Percentiles rank a stretch among this genome's conserved stretches.
Conservation (phyloP, 2,797 vertebrate genomes). For the Hylomyscus alleni region DNA sequence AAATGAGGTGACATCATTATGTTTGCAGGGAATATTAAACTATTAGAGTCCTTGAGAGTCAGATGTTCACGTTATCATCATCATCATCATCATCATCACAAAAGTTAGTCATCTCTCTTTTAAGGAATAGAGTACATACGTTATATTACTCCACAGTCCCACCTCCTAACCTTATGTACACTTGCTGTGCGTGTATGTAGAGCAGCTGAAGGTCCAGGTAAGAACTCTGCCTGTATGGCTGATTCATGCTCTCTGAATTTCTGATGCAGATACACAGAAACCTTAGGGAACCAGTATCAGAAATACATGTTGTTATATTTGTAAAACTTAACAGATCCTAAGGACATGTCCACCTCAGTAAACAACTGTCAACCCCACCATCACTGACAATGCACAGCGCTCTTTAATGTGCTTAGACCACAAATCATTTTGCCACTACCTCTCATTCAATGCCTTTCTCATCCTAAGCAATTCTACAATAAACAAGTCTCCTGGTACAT, state of each 20-base stretch:
- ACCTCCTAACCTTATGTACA: not conserved
- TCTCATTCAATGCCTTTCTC: not conserved
- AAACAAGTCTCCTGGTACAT: not conserved
- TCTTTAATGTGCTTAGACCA: not conserved
- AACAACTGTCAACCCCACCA: not conserved
- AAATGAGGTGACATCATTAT: not conserved
- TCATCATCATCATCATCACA: not conserved
- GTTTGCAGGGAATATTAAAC: constrained; percentile 38
- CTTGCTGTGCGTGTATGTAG: not conserved
- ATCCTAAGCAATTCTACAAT: not conserved
- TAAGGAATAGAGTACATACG: constrained; percentile 37
- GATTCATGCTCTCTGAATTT: not conserved
- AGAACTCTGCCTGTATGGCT: not conserved
- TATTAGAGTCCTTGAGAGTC: not conserved
- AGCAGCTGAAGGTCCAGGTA: not conserved
- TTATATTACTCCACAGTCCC: not conserved
- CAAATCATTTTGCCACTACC: not conserved
- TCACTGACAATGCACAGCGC: not conserved
- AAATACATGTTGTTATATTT: not conserved
- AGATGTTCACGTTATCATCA: not conserved
- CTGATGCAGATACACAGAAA: not conserved
- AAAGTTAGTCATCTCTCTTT: constrained; percentile 38
- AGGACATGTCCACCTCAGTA: constrained; percentile 12
- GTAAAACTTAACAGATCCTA: not conserved
- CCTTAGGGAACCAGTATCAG: constrained; percentile 20